phyloP scores from a whole-genome alignment of 2,888 invertebrate species.

The Chromoteleia sp. region DNA sequence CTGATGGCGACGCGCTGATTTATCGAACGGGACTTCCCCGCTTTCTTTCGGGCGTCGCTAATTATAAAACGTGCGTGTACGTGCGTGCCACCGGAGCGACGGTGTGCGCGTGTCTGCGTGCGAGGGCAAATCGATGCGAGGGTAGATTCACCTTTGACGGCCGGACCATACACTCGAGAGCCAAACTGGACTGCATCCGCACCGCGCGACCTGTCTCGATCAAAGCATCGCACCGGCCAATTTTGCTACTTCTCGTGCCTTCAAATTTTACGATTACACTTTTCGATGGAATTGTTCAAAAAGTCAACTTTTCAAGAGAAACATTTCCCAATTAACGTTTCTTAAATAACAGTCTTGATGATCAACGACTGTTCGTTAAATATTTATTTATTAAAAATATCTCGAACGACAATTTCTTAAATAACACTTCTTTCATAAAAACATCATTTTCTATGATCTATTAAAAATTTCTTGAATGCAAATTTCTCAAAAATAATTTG shows the following conservation, averaged over 20 bases:
- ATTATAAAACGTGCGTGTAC: constrained; percentile 80
- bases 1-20: constrained; percentile 79
- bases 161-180: constrained; percentile 39
- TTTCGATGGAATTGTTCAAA: no score
- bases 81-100: constrained; percentile 45
- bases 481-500: no score
- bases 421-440: no score
- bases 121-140: constrained; percentile 58
- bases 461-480: no score
- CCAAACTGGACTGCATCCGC: constrained; percentile 63
- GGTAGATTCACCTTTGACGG: constrained; percentile 71
- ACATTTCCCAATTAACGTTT: no score
- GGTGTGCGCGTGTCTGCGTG: constrained; percentile 29
- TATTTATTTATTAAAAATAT: no score
- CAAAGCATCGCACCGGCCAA: constrained; percentile 14
- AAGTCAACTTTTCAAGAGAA: no score
- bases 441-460: no score
- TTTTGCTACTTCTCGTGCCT: constrained; percentile 11
- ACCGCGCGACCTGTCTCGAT: constrained; percentile 27
- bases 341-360: no score
- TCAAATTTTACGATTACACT: no score
- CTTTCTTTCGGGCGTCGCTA: constrained; percentile 73
- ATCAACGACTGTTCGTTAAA: no score
- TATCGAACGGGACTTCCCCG: constrained; percentile 74
- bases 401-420: no score